A percentile compares a stretch with the other conserved stretches of the same genome.
phyloP scores from a whole-genome alignment of 2,113 vertebrate species.

The Notothenia rossii region DNA sequence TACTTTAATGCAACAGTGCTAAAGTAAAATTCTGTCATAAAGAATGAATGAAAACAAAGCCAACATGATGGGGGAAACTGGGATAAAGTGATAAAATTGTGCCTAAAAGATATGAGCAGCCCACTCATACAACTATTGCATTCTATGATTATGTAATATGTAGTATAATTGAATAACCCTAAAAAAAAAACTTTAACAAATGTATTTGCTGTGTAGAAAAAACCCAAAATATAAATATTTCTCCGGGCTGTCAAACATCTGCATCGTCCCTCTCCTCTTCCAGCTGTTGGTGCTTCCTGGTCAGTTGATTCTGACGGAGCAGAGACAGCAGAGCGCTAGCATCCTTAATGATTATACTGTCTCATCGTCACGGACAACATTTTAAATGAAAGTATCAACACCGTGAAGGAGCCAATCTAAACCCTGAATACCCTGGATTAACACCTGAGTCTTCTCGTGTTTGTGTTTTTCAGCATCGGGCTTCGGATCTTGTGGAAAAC shows the following conservation, averaged over 20 bases:
- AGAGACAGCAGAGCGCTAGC: constrained; percentile 9
- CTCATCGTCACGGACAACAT: constrained; percentile 7
- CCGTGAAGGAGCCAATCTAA: neutral
- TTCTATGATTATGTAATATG: too few relatives aligned
- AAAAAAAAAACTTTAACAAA: too few relatives aligned
- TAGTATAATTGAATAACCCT: too few relatives aligned
- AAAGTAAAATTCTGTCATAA: too few relatives aligned
- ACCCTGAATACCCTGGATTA: neutral
- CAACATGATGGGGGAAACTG: too few relatives aligned
- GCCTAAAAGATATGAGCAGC: too few relatives aligned
- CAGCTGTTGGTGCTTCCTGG: constrained; percentile 69
- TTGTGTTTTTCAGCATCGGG: constrained; percentile 5
- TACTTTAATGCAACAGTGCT: too few relatives aligned
- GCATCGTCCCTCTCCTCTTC: constrained; percentile 28
- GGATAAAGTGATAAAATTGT: too few relatives aligned
- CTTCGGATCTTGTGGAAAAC: constrained; percentile 15
- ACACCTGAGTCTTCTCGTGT: neutral
- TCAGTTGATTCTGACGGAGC: constrained; percentile 71
- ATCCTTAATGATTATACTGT: constrained; percentile 35
- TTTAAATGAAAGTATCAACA: constrained; percentile 31
- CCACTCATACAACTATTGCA: too few relatives aligned
- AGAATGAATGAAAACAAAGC: too few relatives aligned
- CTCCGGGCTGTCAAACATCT: constrained; percentile 18
- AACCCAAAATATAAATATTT: neutral
- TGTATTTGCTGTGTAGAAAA: too few relatives aligned